Evolutionary conservation across 2,888 invertebrate genomes (phyloP).

Genomic region (Apantesis nais): DNA sequence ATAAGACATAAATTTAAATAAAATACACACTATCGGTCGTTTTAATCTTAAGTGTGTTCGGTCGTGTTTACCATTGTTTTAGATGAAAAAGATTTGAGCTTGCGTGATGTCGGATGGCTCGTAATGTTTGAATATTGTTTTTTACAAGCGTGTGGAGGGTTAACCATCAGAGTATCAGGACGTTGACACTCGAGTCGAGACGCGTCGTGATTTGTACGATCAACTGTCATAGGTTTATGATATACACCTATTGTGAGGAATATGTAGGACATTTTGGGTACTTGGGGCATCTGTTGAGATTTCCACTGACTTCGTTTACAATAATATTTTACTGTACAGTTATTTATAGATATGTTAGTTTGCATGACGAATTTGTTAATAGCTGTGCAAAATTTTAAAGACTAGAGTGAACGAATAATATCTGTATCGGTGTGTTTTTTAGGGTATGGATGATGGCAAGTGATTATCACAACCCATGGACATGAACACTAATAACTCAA

Average conservation of each 20-base stretch:
- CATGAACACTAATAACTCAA: too few species aligned
- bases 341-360: too few species aligned
- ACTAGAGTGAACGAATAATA: too few species aligned
- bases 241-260: neutral
- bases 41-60: slow-evolving; percentile 68
- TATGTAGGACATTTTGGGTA: neutral
- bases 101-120: slow-evolving; percentile 58
- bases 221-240: neutral
- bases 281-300: neutral
- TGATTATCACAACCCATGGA: too few species aligned
- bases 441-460: too few species aligned
- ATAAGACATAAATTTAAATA: slow-evolving; percentile 85
- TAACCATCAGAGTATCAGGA: slow-evolving; percentile 33
- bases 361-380: too few species aligned
- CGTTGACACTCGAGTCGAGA: slow-evolving; percentile 31
- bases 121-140: slow-evolving; percentile 57
- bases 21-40: slow-evolving; percentile 75
- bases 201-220: slow-evolving; percentile 11
- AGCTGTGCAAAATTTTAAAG: too few species aligned
- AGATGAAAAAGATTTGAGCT: slow-evolving; percentile 61
- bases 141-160: slow-evolving; percentile 39
- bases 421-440: too few species aligned
- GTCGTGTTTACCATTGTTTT: slow-evolving; percentile 68
- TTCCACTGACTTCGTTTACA: too few species aligned
- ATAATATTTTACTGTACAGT: too few species aligned